Evolutionary conservation across 2,888 invertebrate species (phyloP).

Genomic region (Oxytorus armatus): DNA sequence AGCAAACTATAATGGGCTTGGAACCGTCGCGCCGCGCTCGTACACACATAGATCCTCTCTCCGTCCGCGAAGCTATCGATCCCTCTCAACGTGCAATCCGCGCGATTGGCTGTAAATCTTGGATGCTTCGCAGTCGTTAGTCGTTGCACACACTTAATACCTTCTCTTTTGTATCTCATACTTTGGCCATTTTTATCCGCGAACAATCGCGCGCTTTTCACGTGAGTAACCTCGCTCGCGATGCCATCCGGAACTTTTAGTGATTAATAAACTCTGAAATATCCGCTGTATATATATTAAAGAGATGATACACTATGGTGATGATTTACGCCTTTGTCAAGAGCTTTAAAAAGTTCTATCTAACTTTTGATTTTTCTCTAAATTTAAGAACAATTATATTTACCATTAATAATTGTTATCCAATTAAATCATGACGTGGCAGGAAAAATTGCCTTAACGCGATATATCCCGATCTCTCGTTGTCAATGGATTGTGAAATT

Average conservation of each 20-base stretch:
- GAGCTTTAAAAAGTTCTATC: no score
- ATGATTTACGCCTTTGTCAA: no score
- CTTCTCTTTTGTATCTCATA: conserved; percentile 49
- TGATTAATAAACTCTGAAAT: conserved; percentile 28
- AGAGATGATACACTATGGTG: no score
- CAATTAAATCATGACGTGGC: no score
- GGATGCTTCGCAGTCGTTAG: conserved; percentile 70
- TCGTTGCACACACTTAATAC: conserved; percentile 71
- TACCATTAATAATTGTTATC: neutral
- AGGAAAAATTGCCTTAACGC: conserved; percentile 49
- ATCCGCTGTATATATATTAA: neutral
- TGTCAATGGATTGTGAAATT: conserved; percentile 49
- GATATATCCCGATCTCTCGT: no score
- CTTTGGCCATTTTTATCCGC: conserved; percentile 58
- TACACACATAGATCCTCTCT: conserved; percentile 4
- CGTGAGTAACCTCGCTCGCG: conserved; percentile 19
- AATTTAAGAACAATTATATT: neutral
- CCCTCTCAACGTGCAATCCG: conserved; percentile 73
- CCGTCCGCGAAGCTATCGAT: conserved; percentile 57
- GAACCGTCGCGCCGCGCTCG: conserved; percentile 42
- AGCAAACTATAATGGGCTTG: conserved; percentile 64
- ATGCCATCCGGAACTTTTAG: neutral
- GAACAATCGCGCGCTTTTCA: conserved; percentile 2
- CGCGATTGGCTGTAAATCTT: conserved; percentile 81
- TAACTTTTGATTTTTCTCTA: neutral